Conservation (phyloP, 2,113 vertebrate genomes). For the Ibidorhyncha struthersii region DNA sequence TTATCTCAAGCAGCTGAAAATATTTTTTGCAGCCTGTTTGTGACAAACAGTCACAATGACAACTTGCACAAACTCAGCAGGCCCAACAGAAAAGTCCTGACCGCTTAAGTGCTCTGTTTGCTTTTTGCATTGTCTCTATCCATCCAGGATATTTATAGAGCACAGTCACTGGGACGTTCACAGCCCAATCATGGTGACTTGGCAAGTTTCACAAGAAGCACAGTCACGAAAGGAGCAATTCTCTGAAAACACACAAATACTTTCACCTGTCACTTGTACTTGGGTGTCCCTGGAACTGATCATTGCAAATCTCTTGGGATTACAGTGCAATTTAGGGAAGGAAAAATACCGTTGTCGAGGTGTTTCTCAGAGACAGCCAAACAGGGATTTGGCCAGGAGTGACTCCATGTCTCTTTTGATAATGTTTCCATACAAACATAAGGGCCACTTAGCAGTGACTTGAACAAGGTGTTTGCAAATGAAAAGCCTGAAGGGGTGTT, state of each 20-base stretch:
- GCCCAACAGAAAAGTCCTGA: background rate
- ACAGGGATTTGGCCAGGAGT: background rate
- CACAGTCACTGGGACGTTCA: background rate
- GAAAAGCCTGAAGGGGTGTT: background rate
- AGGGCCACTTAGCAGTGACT: background rate
- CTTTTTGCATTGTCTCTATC: background rate
- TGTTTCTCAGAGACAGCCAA: background rate
- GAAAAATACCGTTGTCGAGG: background rate
- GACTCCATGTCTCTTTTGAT: background rate
- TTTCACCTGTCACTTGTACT: background rate
- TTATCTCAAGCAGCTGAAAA: conserved; percentile 21
- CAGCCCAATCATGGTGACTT: background rate
- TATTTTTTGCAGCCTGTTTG: conserved; percentile 8
- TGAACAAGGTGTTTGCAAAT: background rate
- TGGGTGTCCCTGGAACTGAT: background rate
- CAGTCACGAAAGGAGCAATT: accelerated
- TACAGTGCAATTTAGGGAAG: background rate
- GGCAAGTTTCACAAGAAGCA: background rate
- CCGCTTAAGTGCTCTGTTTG: background rate
- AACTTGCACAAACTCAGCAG: background rate
- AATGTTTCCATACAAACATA: background rate
- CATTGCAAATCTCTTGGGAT: background rate
- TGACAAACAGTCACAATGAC: background rate
- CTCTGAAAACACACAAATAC: background rate
- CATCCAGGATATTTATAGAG: conserved; percentile 32